A percentile compares a stretch with the other conserved stretches of the same genome.
These are phyloP conservation scores for Carettochelys insculpta DNA, from an alignment of 2,113 vertebrate genomes.

Conservation along the genomic window DNA sequence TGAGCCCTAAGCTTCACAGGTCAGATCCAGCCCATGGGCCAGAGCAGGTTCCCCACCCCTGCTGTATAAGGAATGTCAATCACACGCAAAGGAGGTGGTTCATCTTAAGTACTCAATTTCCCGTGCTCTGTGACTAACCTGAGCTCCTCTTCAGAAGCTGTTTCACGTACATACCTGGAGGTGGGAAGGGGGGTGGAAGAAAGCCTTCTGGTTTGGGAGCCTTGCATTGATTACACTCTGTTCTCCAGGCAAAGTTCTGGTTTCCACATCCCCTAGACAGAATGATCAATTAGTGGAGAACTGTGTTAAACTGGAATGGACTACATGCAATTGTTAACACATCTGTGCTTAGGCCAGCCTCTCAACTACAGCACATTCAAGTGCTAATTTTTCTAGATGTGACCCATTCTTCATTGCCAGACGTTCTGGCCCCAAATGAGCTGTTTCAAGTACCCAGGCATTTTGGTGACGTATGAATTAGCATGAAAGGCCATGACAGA, in stretches of 20 bases:
- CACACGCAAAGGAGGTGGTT: fast-evolving
- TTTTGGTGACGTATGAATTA: too few relatives aligned
- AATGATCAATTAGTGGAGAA: not conserved
- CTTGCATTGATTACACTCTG: constrained; percentile 99
- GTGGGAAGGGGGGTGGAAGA: constrained; percentile 90
- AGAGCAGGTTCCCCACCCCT: too few relatives aligned
- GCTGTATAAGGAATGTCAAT: not conserved
- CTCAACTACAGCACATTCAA: not conserved
- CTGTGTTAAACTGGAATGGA: not conserved
- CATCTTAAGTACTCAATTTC: fast-evolving
- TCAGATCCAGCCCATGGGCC: too few relatives aligned
- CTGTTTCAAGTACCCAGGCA: not conserved
- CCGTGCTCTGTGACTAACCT: fast-evolving
- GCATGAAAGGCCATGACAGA: fast-evolving
- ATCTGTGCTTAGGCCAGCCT: not conserved
- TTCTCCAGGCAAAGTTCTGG: constrained; percentile 98
- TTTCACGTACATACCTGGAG: constrained; percentile 79
- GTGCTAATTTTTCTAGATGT: not conserved
- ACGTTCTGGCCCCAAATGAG: not conserved
- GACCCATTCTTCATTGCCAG: not conserved
- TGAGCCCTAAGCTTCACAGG: too few relatives aligned
- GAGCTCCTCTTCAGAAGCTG: fast-evolving
- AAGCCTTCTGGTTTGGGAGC: constrained; percentile 95
- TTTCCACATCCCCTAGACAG: constrained; percentile 91
- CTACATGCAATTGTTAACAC: not conserved